Evolutionary conservation across 1,140 invertebrate genomes (phyloP).

Genomic region (Dermatophagoides farinae): DNA sequence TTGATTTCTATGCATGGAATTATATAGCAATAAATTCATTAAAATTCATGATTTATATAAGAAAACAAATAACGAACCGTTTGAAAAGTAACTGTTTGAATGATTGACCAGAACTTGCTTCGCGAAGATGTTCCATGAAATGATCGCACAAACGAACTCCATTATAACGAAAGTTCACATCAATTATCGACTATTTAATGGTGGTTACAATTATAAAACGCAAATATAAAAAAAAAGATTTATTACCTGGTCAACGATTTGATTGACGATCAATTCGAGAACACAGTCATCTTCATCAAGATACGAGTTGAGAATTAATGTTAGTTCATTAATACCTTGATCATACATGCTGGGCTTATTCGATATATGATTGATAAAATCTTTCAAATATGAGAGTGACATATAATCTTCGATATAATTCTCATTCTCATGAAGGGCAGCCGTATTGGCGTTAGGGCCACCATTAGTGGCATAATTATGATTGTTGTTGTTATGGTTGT

Average conservation of each 20-base stretch:
- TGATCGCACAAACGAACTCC: constrained; percentile 38
- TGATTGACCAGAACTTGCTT: constrained; percentile 21
- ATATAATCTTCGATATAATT: constrained; percentile 17
- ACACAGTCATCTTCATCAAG: constrained; percentile 12
- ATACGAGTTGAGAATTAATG: constrained; percentile 11
- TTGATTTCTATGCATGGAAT: constrained; percentile 18
- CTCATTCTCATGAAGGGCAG: neutral
- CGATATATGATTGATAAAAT: constrained; percentile 14
- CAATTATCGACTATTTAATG: constrained; percentile 34
- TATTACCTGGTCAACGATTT: constrained; percentile 15
- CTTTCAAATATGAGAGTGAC: constrained; percentile 14
- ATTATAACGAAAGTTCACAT: constrained; percentile 42
- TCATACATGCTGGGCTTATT: constrained; percentile 12
- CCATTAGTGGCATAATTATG: neutral
- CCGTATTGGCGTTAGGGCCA: neutral
- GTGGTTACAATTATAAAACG: neutral
- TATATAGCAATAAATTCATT: neutral
- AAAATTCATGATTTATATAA: neutral
- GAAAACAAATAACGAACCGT: constrained; percentile 19
- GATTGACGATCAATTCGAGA: constrained; percentile 12
- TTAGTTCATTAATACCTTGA: neutral
- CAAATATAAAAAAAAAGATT: neutral
- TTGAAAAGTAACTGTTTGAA: constrained; percentile 30
- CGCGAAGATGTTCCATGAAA: constrained; percentile 29
- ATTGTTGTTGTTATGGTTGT: neutral